These are phyloP conservation scores for Trididemnum nubilum DNA, from an alignment of 23 tunicate species.

Conservation along the genomic window DNA sequence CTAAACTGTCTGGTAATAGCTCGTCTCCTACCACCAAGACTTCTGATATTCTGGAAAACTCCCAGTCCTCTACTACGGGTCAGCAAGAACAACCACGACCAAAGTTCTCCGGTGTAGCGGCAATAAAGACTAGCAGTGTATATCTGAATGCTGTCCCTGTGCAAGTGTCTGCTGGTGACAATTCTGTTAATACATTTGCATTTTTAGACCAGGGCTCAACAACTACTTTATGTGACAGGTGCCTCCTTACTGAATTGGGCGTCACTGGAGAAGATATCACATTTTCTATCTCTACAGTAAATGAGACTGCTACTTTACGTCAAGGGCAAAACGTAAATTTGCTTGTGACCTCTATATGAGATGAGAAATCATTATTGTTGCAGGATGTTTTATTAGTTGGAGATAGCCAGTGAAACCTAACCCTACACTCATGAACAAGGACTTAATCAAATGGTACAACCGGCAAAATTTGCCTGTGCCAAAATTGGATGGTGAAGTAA, in stretches of 20 bases:
- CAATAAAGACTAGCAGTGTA: too few relatives aligned
- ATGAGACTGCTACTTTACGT: background rate
- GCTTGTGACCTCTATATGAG: background rate
- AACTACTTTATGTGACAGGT: too few relatives aligned
- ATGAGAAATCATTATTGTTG: background rate
- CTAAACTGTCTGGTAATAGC: too few relatives aligned
- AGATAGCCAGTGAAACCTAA: background rate
- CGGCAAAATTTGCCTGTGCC: background rate
- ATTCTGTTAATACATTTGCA: background rate
- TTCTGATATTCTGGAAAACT: too few relatives aligned
- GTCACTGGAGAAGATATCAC: background rate
- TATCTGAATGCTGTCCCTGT: too few relatives aligned
- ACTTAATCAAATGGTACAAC: background rate
- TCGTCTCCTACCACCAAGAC: too few relatives aligned
- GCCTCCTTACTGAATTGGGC: background rate
- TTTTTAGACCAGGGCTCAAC: too few relatives aligned
- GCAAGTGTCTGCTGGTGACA: background rate
- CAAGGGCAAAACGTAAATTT: background rate
- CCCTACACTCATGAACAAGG: too few relatives aligned
- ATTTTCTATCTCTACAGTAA: too few relatives aligned
- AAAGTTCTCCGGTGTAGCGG: background rate
- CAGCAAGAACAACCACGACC: too few relatives aligned
- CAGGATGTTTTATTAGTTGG: too few relatives aligned
- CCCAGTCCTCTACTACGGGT: too few relatives aligned
- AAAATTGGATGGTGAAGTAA: background rate